These are phyloP conservation scores for Sinohyriopsis cumingii DNA, from an alignment of 2,888 invertebrate species.

Conservation along the genomic window DNA sequence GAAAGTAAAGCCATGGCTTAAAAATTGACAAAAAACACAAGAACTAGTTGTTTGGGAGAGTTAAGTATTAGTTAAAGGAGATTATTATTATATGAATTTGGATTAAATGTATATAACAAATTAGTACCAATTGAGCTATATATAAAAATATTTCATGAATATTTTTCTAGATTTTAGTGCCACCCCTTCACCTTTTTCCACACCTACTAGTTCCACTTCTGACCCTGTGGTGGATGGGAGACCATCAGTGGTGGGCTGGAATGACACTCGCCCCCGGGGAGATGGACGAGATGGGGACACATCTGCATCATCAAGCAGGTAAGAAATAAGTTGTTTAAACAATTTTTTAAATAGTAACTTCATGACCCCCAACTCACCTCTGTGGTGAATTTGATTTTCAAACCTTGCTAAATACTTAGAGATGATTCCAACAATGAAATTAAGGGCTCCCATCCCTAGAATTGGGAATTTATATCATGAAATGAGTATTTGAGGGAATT, in stretches of 20 bases:
- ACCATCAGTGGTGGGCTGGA: slow-evolving; percentile 61
- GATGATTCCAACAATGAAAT: no score
- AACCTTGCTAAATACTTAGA: no score
- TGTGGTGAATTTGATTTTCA: no score
- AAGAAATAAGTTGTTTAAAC: background rate
- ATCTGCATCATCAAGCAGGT: slow-evolving; percentile 57
- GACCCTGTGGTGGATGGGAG: slow-evolving; percentile 52
- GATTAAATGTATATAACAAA: background rate
- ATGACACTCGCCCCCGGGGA: slow-evolving; percentile 64
- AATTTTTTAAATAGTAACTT: no score
- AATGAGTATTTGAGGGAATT: no score
- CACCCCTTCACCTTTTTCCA: slow-evolving; percentile 47
- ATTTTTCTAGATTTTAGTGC: slow-evolving; percentile 49
- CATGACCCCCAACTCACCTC: no score
- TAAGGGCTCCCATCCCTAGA: no score
- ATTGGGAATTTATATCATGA: no score
- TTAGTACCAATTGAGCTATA: background rate
- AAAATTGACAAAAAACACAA: no score
- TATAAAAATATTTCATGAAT: background rate
- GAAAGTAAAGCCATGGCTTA: no score
- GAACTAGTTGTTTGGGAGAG: no score
- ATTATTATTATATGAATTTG: background rate
- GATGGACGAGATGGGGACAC: slow-evolving; percentile 68
- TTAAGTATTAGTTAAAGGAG: background rate
- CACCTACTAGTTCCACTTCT: slow-evolving; percentile 42